These are phyloP conservation scores for Chironomus tepperi DNA, from an alignment of 1,140 invertebrate species.

Conservation along the genomic window DNA sequence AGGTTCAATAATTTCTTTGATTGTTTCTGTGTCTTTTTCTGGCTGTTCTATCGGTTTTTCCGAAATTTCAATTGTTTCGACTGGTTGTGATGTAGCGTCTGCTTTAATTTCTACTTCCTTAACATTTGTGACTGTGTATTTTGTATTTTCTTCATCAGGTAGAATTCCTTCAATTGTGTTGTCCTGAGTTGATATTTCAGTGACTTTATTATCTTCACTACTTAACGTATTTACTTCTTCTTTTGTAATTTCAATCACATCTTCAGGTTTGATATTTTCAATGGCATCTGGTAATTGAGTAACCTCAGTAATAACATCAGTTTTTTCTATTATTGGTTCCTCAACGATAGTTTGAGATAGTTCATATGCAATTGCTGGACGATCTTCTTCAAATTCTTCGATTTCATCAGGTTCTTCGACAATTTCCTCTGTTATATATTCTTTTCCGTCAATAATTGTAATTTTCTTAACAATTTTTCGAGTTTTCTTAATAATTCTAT, in stretches of 20 bases:
- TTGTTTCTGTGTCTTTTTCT: slow-evolving; percentile 28
- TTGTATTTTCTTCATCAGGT: not conserved
- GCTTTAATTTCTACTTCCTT: slow-evolving; percentile 16
- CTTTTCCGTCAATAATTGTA: slow-evolving; percentile 71
- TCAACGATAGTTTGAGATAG: not conserved
- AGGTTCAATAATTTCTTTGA: slow-evolving; percentile 22
- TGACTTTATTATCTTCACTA: too few species aligned
- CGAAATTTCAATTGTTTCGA: slow-evolving; percentile 32
- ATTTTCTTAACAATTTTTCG: slow-evolving; percentile 63
- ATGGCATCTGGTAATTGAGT: not conserved
- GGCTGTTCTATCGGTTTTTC: slow-evolving; percentile 29
- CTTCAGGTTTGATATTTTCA: not conserved
- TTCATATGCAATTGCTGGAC: slow-evolving; percentile 42
- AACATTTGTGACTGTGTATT: not conserved
- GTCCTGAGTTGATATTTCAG: too few species aligned
- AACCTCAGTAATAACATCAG: not conserved
- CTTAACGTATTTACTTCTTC: too few species aligned
- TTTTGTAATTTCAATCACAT: not conserved
- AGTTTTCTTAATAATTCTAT: slow-evolving; percentile 62
- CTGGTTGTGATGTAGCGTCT: slow-evolving; percentile 25
- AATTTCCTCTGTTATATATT: slow-evolving; percentile 70
- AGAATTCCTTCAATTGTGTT: not conserved
- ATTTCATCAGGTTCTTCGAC: slow-evolving; percentile 74
- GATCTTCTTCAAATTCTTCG: slow-evolving; percentile 63
- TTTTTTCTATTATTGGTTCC: slow-evolving; percentile 19